Evolutionary conservation across 2,113 vertebrate species (phyloP).

Genomic region (Pseudorhombus dupliciocellatus): DNA sequence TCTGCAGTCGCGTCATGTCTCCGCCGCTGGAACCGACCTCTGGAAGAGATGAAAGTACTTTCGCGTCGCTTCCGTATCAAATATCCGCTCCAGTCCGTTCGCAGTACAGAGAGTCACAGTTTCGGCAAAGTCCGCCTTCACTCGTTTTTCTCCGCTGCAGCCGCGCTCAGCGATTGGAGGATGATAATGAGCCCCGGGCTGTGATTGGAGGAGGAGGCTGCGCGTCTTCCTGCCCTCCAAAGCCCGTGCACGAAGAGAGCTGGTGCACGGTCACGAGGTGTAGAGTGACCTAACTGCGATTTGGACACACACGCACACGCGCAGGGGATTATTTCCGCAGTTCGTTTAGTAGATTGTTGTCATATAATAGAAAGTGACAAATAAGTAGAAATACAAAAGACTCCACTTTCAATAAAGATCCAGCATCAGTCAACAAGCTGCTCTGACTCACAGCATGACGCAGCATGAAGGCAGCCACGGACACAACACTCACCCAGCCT

Average conservation of each 20-base stretch:
- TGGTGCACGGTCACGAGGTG: constrained; percentile 35
- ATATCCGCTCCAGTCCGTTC: not conserved
- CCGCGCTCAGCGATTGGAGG: constrained; percentile 46
- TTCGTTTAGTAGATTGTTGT: too few species aligned
- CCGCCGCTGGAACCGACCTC: not conserved
- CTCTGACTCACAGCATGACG: not conserved
- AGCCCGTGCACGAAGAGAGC: not conserved
- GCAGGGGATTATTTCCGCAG: too few species aligned
- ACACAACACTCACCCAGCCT: constrained; percentile 4
- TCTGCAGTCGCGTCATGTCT: constrained; percentile 39
- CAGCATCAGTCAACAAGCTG: not conserved
- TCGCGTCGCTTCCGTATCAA: not conserved
- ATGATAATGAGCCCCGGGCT: not conserved
- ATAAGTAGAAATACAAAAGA: not conserved
- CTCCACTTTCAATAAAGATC: not conserved
- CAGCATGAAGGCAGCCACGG: not conserved
- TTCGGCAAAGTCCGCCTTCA: constrained; percentile 35
- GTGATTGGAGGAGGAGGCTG: constrained; percentile 44
- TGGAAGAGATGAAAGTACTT: not conserved
- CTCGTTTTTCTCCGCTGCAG: constrained; percentile 20
- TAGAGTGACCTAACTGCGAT: not conserved
- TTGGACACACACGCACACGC: not conserved
- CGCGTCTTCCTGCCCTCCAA: not conserved
- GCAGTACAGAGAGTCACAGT: not conserved
- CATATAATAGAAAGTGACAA: too few species aligned